Base-by-base conservation (phyloP, 2,797 vertebrate species). In the Trematocara caparti region DNA sequence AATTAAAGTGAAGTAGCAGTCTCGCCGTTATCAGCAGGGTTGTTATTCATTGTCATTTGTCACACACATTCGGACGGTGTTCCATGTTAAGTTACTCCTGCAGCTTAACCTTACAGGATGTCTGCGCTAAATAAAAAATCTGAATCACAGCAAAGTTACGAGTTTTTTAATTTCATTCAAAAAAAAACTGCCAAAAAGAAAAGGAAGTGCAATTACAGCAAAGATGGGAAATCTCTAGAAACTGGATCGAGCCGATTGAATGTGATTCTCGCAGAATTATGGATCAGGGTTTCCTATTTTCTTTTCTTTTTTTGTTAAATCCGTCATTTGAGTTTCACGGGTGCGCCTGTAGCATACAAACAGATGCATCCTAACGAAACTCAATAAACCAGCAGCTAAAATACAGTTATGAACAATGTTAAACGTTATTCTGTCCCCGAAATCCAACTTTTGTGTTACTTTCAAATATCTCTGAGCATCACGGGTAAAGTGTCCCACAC, bases 261-360 rank as follows among this genome's bases (percentile, higher is more conserved):
- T 1, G 19, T 3, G 19, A 66, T 66, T 66, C 0, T 43, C 19
- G 12, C 7, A 40, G 3, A 24, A 40, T 21, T 14, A n/a, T 59
- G 32, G 17, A n/a, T 43, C 11, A 36, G 1, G 32, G 10, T 43
- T 43, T 24, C 62, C 34, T 9, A 6, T 24, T 21, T 19, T 2
- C 2, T 40, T 40, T 14, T 40, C 0, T 21, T 64, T n/a, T 38
- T 13, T 59, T 59, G 55, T 36, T 7, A 59, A 6, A 64, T 38
- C 1, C 0, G 17, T 62, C 0, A 36, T 62, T 19, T 12, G 1
- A 64, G 57, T 62, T 10, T 59, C 30, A 34, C 15, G 0, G 0
- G 4, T 36, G 3, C 55, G 4, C 36, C 11, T 3, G 19, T 40
- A 40, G 21, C 34, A 13, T 36, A 1, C 0, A 36, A 19, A 62